Conservation (phyloP, 2,113 vertebrate genomes). For the Syngnathus floridae region DNA sequence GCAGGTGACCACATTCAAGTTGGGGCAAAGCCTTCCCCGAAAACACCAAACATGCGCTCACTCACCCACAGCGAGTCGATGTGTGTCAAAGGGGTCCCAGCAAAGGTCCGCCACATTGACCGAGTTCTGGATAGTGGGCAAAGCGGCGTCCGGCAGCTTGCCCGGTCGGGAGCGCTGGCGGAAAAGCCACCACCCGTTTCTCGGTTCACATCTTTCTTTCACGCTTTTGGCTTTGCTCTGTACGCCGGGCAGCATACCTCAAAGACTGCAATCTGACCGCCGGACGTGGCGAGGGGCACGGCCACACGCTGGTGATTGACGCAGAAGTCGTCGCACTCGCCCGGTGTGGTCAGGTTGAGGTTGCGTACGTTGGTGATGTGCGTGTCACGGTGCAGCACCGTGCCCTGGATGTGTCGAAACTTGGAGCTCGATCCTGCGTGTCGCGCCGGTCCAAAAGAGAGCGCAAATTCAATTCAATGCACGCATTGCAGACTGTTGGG, state of each 20-base stretch:
- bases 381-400: slow-evolving; percentile 79
- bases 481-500: no score
- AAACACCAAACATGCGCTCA: not conserved
- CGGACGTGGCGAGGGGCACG: slow-evolving; percentile 81
- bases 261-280: slow-evolving; percentile 86
- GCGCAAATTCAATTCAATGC: no score
- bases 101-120: slow-evolving; percentile 77
- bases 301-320: slow-evolving; percentile 77
- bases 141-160: slow-evolving; percentile 71
- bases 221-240: not conserved
- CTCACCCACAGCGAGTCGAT: slow-evolving; percentile 83
- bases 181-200: not conserved
- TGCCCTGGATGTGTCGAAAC: slow-evolving; percentile 84
- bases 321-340: slow-evolving; percentile 88
- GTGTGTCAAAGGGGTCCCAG: slow-evolving; percentile 87
- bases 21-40: no score
- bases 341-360: slow-evolving; percentile 89
- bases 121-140: slow-evolving; percentile 88
- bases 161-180: slow-evolving; percentile 81
- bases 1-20: no score
- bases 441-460: no score
- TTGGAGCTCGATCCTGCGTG: slow-evolving; percentile 72
- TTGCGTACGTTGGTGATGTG: slow-evolving; percentile 90
- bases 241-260: slow-evolving; percentile 69
- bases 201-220: not conserved